Percentiles rank a stretch among this genome's conserved stretches.
phyloP scores from a whole-genome alignment of 2,888 invertebrate genomes.

The Pediacus dermestoides region DNA sequence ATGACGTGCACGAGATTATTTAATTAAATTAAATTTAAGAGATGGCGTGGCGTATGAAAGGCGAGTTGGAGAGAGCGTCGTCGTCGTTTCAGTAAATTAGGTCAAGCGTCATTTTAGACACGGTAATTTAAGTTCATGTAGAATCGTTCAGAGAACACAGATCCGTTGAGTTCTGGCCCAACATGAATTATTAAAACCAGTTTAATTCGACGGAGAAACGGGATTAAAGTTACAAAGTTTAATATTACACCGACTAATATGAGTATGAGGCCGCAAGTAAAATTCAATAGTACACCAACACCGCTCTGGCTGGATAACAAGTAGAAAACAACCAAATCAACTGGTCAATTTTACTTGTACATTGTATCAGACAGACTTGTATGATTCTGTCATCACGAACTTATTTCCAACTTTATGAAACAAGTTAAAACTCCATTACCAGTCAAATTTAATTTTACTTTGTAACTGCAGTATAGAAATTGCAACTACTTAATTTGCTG shows the following conservation, averaged over 20 bases:
- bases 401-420: slow-evolving; percentile 22
- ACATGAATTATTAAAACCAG: slow-evolving; percentile 20
- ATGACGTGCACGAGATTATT: slow-evolving; percentile 7
- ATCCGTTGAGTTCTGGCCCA: slow-evolving; percentile 7
- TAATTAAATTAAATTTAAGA: slow-evolving; percentile 10
- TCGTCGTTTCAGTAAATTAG: slow-evolving; percentile 7
- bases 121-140: slow-evolving; percentile 11
- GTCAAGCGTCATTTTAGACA: slow-evolving; percentile 5
- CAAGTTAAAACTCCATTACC: slow-evolving; percentile 33
- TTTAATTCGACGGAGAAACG: slow-evolving; percentile 13
- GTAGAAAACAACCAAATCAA: slow-evolving; percentile 3
- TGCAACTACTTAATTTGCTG: slow-evolving; percentile 31
- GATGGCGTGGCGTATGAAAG: slow-evolving; percentile 11
- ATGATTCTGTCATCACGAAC: slow-evolving; percentile 13
- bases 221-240: slow-evolving; percentile 9
- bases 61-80: slow-evolving; percentile 11
- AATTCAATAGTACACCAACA: no score
- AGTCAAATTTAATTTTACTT: slow-evolving; percentile 34
- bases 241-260: slow-evolving; percentile 4
- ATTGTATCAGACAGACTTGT: slow-evolving; percentile 1
- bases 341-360: slow-evolving; percentile 12
- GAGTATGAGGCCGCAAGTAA: slow-evolving; percentile 9
- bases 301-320: no score
- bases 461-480: slow-evolving; percentile 27
- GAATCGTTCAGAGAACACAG: slow-evolving; percentile 7